These are phyloP conservation scores for Champsocephalus esox DNA, from an alignment of 2,797 vertebrate genomes.

Conservation along the genomic window DNA sequence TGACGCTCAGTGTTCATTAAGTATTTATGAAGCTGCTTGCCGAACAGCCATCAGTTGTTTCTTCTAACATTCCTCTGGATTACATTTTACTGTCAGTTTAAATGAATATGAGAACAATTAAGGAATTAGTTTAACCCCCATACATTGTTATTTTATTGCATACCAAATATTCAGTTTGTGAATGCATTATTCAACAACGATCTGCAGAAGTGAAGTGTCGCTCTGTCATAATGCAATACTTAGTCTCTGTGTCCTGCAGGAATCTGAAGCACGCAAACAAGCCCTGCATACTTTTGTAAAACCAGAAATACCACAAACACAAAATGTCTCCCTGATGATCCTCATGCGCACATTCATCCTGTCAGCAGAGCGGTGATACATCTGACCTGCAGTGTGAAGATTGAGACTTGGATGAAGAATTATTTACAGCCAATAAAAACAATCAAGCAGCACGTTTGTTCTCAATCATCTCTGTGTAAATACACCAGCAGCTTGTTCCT, in stretches of 20 bases:
- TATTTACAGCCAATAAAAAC: no score
- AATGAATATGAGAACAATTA: not conserved
- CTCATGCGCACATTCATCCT: not conserved
- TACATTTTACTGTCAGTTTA: not conserved
- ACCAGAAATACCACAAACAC: conserved; percentile 8
- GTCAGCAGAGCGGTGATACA: no score
- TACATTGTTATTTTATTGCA: not conserved
- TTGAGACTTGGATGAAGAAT: not conserved
- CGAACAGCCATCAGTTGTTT: not conserved
- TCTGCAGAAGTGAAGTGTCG: no score
- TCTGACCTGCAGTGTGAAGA: no score
- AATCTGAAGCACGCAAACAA: not conserved
- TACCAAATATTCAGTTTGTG: not conserved
- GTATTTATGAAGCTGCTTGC: not conserved
- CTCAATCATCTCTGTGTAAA: not conserved
- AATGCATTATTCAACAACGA: not conserved
- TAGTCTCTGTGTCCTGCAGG: not conserved
- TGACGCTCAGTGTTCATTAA: not conserved
- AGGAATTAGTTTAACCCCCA: not conserved
- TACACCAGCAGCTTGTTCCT: not conserved
- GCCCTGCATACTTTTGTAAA: conserved; percentile 7
- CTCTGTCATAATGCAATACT: no score
- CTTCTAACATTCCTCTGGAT: not conserved
- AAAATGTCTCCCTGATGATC: not conserved
- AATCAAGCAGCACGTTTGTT: not conserved